A percentile compares a stretch with the other conserved stretches of the same genome.
Evolutionary conservation across 2,113 vertebrate genomes (phyloP).

Genomic region (Bufo bufo): DNA sequence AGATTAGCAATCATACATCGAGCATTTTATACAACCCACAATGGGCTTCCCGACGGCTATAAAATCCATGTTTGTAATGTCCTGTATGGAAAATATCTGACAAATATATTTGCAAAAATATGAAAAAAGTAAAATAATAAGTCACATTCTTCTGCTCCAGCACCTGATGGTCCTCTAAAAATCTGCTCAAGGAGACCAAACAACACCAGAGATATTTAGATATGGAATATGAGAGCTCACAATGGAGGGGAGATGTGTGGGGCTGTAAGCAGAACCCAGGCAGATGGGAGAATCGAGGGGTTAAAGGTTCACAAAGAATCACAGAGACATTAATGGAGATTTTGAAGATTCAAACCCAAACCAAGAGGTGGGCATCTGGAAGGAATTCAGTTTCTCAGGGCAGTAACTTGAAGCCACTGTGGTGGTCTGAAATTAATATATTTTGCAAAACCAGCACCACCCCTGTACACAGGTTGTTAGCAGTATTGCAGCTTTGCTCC

Average conservation of each 20-base stretch:
- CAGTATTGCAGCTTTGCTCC: too few species aligned
- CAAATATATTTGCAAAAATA: background rate
- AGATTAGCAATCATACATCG: background rate
- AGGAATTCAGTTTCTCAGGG: too few species aligned
- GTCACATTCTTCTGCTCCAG: background rate
- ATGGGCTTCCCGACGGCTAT: constrained; percentile 5
- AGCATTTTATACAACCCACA: constrained; percentile 58
- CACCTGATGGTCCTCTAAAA: background rate
- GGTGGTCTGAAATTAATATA: too few species aligned
- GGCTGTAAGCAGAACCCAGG: too few species aligned
- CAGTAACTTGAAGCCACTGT: too few species aligned
- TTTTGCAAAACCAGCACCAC: too few species aligned
- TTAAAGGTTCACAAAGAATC: too few species aligned
- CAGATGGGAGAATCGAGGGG: too few species aligned
- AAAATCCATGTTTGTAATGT: background rate
- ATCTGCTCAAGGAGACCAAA: background rate
- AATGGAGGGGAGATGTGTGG: background rate
- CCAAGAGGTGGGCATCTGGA: too few species aligned
- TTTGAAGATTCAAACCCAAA: too few species aligned
- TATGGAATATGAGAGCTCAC: background rate
- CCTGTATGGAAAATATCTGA: constrained; percentile 22
- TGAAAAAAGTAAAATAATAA: background rate
- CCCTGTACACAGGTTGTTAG: too few species aligned
- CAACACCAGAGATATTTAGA: background rate
- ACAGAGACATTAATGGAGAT: too few species aligned